Evolutionary conservation across 2,888 invertebrate genomes (phyloP).

Genomic region (Morpho helenor): DNA sequence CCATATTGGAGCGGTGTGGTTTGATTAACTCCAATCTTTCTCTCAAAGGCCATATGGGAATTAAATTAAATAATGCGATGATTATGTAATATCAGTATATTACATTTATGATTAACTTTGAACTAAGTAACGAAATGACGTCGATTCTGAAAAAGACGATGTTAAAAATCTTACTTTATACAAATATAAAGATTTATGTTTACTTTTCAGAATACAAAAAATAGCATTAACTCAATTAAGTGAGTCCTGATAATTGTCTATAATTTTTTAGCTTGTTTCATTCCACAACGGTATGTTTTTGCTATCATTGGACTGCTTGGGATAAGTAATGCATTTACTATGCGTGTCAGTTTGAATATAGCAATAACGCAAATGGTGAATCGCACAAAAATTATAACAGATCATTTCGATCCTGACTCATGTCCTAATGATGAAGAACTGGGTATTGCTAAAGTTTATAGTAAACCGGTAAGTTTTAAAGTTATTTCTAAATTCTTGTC

Average conservation of each 20-base stretch:
- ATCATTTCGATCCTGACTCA: slow-evolving; percentile 53
- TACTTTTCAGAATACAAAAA: not conserved
- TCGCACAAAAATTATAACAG: slow-evolving; percentile 49
- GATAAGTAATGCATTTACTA: slow-evolving; percentile 85
- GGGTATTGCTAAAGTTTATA: slow-evolving; percentile 10
- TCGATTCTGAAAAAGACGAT: no score
- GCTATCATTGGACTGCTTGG: slow-evolving; percentile 85
- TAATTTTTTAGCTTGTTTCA: slow-evolving; percentile 31
- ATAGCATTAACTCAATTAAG: not conserved
- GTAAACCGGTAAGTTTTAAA: slow-evolving; percentile 21
- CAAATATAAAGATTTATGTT: no score
- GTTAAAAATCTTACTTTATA: no score
- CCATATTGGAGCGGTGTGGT: no score
- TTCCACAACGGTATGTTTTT: slow-evolving; percentile 84
- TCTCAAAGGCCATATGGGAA: no score
- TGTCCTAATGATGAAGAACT: slow-evolving; percentile 49
- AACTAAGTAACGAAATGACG: no score
- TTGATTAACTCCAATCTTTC: no score
- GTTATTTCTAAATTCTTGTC: no score
- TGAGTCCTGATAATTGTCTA: not conserved
- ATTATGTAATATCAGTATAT: no score
- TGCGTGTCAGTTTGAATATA: slow-evolving; percentile 85
- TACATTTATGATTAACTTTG: no score
- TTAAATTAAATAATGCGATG: no score
- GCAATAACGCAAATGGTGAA: slow-evolving; percentile 84